A percentile compares a stretch with the other conserved stretches of the same genome.
Conservation (phyloP, 2,113 vertebrate genomes). For the Lasiurus cinereus region DNA sequence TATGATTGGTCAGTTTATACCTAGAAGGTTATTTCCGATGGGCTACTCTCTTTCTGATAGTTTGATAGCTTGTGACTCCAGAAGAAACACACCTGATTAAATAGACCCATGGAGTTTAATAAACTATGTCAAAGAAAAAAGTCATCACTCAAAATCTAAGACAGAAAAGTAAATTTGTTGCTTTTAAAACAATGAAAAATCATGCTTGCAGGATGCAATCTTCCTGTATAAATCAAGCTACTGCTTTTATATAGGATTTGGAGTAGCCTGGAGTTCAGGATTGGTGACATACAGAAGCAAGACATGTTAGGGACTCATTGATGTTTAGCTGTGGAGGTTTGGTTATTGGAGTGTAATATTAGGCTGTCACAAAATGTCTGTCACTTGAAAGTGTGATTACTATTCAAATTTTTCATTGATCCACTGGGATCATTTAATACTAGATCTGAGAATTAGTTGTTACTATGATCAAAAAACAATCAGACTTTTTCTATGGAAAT, state of each 20-base stretch:
- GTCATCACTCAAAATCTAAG: background rate
- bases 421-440: background rate
- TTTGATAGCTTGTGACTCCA: background rate
- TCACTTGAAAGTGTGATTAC: background rate
- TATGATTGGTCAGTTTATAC: background rate
- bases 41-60: background rate
- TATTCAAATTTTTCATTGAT: background rate
- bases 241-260: background rate
- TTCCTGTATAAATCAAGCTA: background rate
- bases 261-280: background rate
- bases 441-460: background rate
- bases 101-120: background rate
- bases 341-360: background rate
- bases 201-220: background rate
- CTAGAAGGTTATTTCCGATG: background rate
- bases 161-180: background rate
- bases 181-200: background rate
- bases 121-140: conserved; percentile 8
- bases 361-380: background rate
- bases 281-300: background rate
- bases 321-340: background rate
- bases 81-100: background rate
- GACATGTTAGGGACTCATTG: background rate
- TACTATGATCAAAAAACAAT: background rate
- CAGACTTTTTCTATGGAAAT: background rate